Base-by-base conservation (phyloP, 2,888 invertebrate species). In the Anaspis maculata region DNA sequence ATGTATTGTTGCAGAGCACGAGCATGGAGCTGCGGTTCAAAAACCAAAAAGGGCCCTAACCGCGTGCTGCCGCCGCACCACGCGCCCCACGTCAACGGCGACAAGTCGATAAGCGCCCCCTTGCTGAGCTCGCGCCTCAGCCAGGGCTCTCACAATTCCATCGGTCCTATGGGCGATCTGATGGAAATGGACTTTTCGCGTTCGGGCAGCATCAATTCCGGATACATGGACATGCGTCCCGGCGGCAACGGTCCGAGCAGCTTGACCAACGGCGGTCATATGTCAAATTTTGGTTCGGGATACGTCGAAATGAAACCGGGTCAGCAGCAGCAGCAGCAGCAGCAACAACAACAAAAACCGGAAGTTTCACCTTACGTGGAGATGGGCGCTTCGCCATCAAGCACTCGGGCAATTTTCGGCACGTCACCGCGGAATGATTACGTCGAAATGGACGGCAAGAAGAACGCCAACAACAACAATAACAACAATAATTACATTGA, bases 171-270 rank as follows among this genome's bases (percentile, higher is more conserved):
- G 74, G 79, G 81, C 45, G 85, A 89, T 66, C 72, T 87, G 48
- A 87, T 89, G 85, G 85, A 86, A 67, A 73, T 89, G 45, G 83
- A 83, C 57, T 83, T 82, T 52, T 73, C 76, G 1, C 70, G 47
- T 11, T 42, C 49, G 9, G 44, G 62, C 10, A 59, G 49, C 43
- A 42, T 35, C 29, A 48, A 46, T 27, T 62, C 68, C 24, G 76
- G 74, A 26, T 79, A 79, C 62, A 69, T 79, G 42, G 77, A 76
- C 58, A 78, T 78, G 78, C 67, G 67, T 47, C 69, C 69, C 3
- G 57, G 70, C 54, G n/a, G n/a, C n/a, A n/a, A n/a, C n/a, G n/a
- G n/a, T n/a, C n/a, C n/a, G n/a, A 55, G 68, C 59, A 27, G 59
- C 59, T 30, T 26, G 25, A 42, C 25, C 39, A 31, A 30, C 34